phyloP scores from a whole-genome alignment of 1,140 invertebrate genomes.

The Drosophila neocordata region DNA sequence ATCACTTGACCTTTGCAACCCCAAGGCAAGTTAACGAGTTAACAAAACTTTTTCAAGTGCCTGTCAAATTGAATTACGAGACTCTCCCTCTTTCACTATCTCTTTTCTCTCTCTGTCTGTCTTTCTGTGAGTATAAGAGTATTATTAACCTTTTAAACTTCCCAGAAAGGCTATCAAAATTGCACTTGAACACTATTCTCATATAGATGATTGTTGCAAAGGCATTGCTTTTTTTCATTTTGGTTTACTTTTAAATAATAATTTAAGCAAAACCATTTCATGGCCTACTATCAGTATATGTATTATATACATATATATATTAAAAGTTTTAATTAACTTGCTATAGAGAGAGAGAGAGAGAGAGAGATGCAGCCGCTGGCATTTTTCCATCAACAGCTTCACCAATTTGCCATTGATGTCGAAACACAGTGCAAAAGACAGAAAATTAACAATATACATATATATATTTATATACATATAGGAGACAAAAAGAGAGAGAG shows the following conservation, averaged over 20 bases:
- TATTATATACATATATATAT: constrained; percentile 15
- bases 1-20: background rate
- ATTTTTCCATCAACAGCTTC: constrained; percentile 28
- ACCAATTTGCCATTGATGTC: constrained; percentile 37
- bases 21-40: background rate
- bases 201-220: no score
- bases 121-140: no score
- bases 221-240: no score
- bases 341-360: background rate
- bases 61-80: constrained; percentile 9
- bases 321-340: constrained; percentile 31
- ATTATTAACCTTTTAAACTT: no score
- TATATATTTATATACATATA: constrained; percentile 6
- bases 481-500: constrained; percentile 14
- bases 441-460: constrained; percentile 45
- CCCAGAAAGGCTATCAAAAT: no score
- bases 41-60: constrained; percentile 11
- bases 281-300: background rate
- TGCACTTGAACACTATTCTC: no score
- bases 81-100: no score
- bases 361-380: background rate
- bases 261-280: background rate
- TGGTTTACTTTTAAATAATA: background rate
- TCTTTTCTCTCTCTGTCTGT: no score
- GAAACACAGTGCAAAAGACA: constrained; percentile 45